Evolutionary conservation across 2,888 invertebrate species (phyloP).

Genomic region (Beris chalybata): DNA sequence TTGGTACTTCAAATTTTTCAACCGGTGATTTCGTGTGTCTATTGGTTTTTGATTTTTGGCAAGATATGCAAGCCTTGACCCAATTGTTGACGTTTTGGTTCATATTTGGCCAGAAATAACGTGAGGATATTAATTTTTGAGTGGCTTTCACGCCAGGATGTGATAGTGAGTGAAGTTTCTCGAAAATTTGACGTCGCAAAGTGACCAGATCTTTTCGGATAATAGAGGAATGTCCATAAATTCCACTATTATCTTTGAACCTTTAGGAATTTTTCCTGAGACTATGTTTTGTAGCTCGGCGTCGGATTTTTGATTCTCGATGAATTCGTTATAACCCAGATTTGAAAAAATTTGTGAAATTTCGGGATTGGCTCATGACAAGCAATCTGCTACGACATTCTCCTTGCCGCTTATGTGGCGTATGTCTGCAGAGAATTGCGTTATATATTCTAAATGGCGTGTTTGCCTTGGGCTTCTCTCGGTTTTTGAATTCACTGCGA

Average conservation of each 20-base stretch:
- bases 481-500: no score
- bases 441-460: no score
- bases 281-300: no score
- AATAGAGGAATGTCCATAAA: no score
- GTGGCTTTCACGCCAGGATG: constrained; percentile 5
- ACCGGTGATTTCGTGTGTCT: not conserved
- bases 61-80: constrained; percentile 12
- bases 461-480: no score
- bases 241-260: no score
- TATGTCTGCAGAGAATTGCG: not conserved
- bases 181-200: no score
- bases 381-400: not conserved
- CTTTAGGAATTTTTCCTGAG: no score
- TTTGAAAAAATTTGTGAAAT: not conserved
- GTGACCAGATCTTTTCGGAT: no score
- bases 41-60: not conserved
- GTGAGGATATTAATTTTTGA: not conserved
- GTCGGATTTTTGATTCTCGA: no score
- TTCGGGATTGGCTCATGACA: not conserved
- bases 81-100: constrained; percentile 6
- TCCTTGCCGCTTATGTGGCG: not conserved
- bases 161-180: not conserved
- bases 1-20: not conserved
- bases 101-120: constrained; percentile 19
- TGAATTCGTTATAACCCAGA: no score